phyloP scores from a whole-genome alignment of 2,113 vertebrate genomes.

The Megalops atlanticus region DNA sequence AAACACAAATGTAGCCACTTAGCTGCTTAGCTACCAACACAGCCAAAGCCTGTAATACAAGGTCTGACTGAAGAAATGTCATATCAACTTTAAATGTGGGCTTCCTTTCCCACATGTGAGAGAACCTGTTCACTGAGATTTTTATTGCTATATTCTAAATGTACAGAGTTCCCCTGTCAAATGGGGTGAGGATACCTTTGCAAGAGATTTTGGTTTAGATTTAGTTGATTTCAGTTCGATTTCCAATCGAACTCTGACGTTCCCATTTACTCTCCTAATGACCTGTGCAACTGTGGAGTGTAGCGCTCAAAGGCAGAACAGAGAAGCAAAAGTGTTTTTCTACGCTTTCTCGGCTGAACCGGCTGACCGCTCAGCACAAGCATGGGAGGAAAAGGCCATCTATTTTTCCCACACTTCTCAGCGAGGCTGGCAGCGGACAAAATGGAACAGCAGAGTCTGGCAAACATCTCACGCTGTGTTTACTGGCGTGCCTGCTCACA shows the following conservation, averaged over 20 bases:
- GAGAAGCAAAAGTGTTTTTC: not conserved
- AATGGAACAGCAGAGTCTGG: constrained; percentile 7
- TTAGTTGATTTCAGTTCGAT: not conserved
- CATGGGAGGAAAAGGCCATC: not conserved
- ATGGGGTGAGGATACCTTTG: too few relatives aligned
- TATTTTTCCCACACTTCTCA: constrained; percentile 1
- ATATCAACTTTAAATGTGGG: not conserved
- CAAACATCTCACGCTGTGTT: constrained; percentile 23
- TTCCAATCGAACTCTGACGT: not conserved
- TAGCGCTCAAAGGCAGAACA: not conserved
- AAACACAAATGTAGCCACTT: not conserved
- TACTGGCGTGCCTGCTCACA: constrained; percentile 27
- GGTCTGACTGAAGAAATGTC: too few relatives aligned
- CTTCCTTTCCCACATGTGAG: not conserved
- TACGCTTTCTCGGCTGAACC: not conserved
- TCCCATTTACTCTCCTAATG: not conserved
- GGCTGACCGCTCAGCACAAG: not conserved
- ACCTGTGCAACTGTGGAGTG: not conserved
- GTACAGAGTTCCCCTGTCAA: not conserved
- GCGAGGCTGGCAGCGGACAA: not conserved
- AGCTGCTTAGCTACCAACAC: not conserved
- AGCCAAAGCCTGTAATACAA: not conserved
- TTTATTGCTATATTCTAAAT: too few relatives aligned
- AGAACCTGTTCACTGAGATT: too few relatives aligned
- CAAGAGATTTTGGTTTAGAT: too few relatives aligned